Percentiles rank a stretch among this genome's conserved stretches.
phyloP scores from a whole-genome alignment of 2,113 vertebrate species.

The Cololabis saira region DNA sequence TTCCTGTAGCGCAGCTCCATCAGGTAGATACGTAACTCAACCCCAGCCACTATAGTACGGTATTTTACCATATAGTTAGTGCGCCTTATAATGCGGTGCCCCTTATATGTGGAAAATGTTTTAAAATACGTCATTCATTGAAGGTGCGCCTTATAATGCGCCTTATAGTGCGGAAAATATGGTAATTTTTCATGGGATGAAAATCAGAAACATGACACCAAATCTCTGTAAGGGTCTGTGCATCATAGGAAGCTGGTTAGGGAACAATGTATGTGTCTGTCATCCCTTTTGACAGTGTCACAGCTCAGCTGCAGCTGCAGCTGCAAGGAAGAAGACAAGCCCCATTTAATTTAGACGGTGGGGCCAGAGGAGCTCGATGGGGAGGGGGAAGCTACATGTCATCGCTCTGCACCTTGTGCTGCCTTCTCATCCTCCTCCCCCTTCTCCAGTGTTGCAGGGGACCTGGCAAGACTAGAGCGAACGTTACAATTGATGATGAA shows the following conservation, averaged over 20 bases:
- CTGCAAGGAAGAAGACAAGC: constrained; percentile 51
- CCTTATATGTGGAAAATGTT: too few species aligned
- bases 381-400: constrained; percentile 32
- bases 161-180: too few species aligned
- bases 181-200: constrained; percentile 13
- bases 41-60: too few species aligned
- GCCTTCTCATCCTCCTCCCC: constrained; percentile 16
- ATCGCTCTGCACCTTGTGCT: constrained; percentile 43
- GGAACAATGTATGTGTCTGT: constrained; percentile 44
- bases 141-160: too few species aligned
- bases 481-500: too few species aligned
- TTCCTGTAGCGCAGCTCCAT: too few species aligned
- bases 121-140: too few species aligned
- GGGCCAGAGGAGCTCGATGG: constrained; percentile 23
- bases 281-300: constrained; percentile 28
- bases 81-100: too few species aligned
- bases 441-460: constrained; percentile 34
- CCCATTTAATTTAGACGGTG: constrained; percentile 58
- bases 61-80: too few species aligned
- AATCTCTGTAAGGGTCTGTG: constrained; percentile 12
- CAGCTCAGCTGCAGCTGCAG: constrained; percentile 50
- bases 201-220: constrained; percentile 21
- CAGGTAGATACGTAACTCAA: too few species aligned
- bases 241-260: constrained; percentile 5
- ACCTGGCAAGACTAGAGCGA: constrained; percentile 17